A percentile compares a stretch with the other conserved stretches of the same genome.
Conservation (phyloP, 2,797 vertebrate genomes). For the Aphelocoma californica region DNA sequence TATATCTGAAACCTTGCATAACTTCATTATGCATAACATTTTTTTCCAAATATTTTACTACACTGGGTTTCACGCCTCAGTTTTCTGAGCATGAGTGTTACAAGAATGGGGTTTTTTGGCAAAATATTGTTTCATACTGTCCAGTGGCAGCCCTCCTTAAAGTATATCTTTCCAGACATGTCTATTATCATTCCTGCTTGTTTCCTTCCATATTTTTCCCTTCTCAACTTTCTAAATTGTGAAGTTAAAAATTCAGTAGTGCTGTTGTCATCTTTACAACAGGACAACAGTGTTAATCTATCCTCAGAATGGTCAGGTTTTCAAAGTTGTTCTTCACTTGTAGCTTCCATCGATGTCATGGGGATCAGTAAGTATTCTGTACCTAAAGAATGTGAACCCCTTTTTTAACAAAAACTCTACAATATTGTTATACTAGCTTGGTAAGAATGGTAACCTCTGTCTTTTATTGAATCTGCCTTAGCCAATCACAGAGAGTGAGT, state of each 20-base stretch:
- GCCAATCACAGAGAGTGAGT: constrained; percentile 85
- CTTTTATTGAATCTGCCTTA: constrained; percentile 74
- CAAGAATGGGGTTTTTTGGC: background rate
- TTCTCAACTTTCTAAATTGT: background rate
- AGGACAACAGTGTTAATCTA: background rate
- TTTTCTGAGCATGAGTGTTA: background rate
- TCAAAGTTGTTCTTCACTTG: background rate
- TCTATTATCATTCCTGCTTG: background rate
- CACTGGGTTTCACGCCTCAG: background rate
- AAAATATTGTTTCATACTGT: background rate
- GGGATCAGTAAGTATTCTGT: background rate
- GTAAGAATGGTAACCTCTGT: constrained; percentile 40
- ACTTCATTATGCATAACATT: background rate
- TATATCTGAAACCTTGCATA: background rate
- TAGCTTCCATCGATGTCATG: background rate
- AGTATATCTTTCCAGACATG: background rate
- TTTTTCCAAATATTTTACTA: background rate
- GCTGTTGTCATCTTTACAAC: background rate
- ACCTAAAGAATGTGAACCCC: background rate
- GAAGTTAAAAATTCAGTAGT: background rate
- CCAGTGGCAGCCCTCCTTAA: background rate
- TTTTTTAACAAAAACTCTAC: background rate
- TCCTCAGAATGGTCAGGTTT: background rate
- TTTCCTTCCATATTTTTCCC: background rate
- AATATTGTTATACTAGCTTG: background rate